Percentiles rank a stretch among this genome's conserved stretches.
These are phyloP conservation scores for Orestias chungarensis DNA, from an alignment of 2,797 vertebrate species.

Conservation along the genomic window DNA sequence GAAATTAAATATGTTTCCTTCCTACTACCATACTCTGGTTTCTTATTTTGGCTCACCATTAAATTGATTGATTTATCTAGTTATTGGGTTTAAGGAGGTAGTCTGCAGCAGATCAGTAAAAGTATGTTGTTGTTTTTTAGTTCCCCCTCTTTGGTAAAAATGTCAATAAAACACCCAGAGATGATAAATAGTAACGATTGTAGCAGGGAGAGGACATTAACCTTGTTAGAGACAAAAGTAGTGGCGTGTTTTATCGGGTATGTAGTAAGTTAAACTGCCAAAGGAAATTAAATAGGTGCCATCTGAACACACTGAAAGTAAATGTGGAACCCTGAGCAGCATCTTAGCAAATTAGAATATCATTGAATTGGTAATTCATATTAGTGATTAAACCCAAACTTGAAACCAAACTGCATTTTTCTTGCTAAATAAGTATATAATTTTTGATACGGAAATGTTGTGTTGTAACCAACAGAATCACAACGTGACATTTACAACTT, in stretches of 20 bases:
- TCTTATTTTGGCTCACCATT: conserved; percentile 44
- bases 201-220: conserved; percentile 19
- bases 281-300: conserved; percentile 6
- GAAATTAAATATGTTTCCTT: conserved; percentile 32
- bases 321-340: not conserved
- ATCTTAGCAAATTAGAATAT: not conserved
- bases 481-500: not conserved
- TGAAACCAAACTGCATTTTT: not conserved
- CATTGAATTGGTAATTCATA: not conserved
- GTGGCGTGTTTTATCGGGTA: conserved; percentile 6
- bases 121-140: not conserved
- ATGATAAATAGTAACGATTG: conserved; percentile 48
- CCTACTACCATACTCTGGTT: conserved; percentile 14
- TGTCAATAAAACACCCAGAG: conserved; percentile 39
- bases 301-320: not conserved
- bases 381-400: not conserved
- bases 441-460: not conserved
- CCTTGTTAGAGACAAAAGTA: conserved; percentile 30
- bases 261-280: not conserved
- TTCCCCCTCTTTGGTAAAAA: conserved; percentile 40
- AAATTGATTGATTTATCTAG: conserved; percentile 59
- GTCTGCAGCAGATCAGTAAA: not conserved
- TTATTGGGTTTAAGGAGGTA: conserved; percentile 23
- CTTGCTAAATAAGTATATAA: not conserved
- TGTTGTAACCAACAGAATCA: not conserved